Evolutionary conservation across 2,113 vertebrate genomes (phyloP), one percentile per base, ranked within the genome.

Genomic region (Tapirus terrestris): DNA sequence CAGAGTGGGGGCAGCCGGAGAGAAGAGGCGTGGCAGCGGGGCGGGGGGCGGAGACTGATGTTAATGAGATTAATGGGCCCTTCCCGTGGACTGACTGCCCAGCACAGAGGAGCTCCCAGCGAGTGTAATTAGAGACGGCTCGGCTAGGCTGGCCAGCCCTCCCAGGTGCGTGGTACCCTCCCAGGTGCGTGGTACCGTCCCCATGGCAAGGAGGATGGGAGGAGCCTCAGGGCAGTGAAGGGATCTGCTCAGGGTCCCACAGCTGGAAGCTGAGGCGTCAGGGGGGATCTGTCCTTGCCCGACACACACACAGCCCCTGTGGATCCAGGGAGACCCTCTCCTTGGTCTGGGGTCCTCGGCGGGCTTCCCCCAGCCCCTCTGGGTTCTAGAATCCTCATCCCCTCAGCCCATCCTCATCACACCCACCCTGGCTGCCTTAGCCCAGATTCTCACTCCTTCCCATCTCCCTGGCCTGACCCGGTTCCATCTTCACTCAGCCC

Each of bases 391-490:
- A 88, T 51, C 63, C 18, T 70, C 93, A 36, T 60, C 39, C 60
- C 17, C 20, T 6, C 53, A 17, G 12, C 84, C 36, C 10, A 6
- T n/a, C 70, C n/a, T 39, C 70, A n/a, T 85, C 77, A 56, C 70
- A 82, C 73, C 83, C 68, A 31, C 56, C 60, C 93, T 18, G 61
- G 51, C 83, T 65, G 79, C 53, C 84, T 89, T 68, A 43, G 61
- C 39, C 75, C 83, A 82, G 61, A 68, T 72, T 61, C 80, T 21
- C 1, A 0, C 39, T 95, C 84, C 85, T 92, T 90, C 91, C 91
- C 36, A 53, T 86, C 89, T 96, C 83, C 73, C 75, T 11, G 43
- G 82, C 79, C 95, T 77, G 83, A 97, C 89, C 96, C 8, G 11
- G 70, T 80, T 97, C 75, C 88, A 95, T 94, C 96, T 82, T 86